phyloP scores from a whole-genome alignment of 2,113 vertebrate genomes.

The Neotoma lepida region DNA sequence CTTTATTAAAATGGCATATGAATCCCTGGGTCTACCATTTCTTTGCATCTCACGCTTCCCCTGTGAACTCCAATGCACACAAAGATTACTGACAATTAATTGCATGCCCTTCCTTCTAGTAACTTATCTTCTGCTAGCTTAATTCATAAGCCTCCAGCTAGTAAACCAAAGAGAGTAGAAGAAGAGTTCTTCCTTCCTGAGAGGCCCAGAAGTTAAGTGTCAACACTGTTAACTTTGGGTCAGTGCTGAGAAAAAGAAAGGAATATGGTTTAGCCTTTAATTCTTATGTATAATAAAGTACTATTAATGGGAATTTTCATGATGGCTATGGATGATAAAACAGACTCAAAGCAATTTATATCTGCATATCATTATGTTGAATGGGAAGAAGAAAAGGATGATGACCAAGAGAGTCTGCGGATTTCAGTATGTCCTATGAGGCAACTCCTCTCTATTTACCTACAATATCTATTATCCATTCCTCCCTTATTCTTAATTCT shows the following conservation, averaged over 20 bases:
- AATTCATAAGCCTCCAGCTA: not conserved
- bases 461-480: not conserved
- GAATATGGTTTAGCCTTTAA: not conserved
- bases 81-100: not conserved
- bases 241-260: not conserved
- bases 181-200: not conserved
- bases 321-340: not conserved
- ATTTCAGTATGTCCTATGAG: not conserved
- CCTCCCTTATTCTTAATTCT: not conserved
- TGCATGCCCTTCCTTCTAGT: not conserved
- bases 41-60: not conserved
- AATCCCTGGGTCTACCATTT: not conserved
- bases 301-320: not conserved
- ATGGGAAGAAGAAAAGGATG: not conserved
- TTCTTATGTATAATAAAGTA: not conserved
- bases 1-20: not conserved
- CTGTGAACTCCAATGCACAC: not conserved
- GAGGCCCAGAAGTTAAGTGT: not conserved
- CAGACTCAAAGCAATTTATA: not conserved
- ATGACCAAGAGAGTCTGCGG: not conserved
- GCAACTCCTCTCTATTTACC: not conserved
- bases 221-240: not conserved
- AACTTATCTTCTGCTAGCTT: not conserved
- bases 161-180: not conserved
- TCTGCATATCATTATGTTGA: not conserved